phyloP scores from a whole-genome alignment of 2,113 vertebrate species.

The Irena cyanogastra region DNA sequence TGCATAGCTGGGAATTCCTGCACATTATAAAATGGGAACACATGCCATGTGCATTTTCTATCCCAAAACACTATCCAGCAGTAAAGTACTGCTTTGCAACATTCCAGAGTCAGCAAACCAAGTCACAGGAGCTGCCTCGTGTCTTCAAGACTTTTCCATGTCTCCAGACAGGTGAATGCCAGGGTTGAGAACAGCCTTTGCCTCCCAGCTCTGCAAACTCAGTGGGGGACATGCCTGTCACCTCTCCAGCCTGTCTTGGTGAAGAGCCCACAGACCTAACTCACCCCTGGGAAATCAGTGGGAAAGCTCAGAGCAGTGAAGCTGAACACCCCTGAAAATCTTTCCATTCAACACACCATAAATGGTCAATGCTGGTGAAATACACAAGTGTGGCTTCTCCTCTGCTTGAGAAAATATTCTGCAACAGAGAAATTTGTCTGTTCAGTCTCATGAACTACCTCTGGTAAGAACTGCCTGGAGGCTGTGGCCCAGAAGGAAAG shows the following conservation, averaged over 20 bases:
- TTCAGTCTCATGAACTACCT: background rate
- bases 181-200: background rate
- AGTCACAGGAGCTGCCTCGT: background rate
- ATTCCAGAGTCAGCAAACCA: background rate
- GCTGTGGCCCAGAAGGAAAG: background rate
- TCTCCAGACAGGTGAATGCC: background rate
- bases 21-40: background rate
- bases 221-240: accelerated
- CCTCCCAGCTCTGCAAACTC: background rate
- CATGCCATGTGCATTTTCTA: accelerated
- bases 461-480: background rate
- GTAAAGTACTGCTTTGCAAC: background rate
- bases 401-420: background rate
- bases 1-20: background rate
- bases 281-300: background rate
- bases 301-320: background rate
- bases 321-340: background rate
- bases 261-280: background rate
- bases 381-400: background rate
- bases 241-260: background rate
- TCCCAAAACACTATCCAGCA: background rate
- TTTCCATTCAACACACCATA: background rate
- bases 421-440: background rate
- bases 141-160: background rate
- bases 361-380: background rate